Base-by-base conservation (phyloP, 2,113 vertebrate genomes). In the Phrynosoma blainvillii region DNA sequence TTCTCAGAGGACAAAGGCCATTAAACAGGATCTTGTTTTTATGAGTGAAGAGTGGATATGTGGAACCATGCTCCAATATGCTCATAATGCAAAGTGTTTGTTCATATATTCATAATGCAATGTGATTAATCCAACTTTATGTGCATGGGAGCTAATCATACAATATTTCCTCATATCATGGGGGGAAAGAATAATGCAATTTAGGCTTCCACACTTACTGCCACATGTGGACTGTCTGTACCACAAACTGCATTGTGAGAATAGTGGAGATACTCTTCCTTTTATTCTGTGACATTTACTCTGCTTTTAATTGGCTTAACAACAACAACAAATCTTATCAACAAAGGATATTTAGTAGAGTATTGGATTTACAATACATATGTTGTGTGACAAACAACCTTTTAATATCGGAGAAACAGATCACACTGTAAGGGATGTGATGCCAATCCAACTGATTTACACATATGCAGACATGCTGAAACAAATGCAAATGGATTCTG, bases 381-480 rank as follows among this genome's bases (percentile, higher is more conserved):
- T 77, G 3, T 11, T 5, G 18, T 52, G 30, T 82, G 79, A 52
- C 54, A 65, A 47, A 32, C 32, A 52, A 70, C 40, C 82, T 65
- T 84, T 21, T 18, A 84, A 40, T 79, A 80, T 62, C 25, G 0
- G 3, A 2, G 6, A 30, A 1, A 23, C 87, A 70, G 42, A 14
- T 79, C 73, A 0, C 2, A n/a, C 79, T 8, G 0, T 36, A 6
- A 75, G 25, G 56, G 32, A 2, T 73, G 16, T 7, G 59, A 71
- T 32, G 0, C 14, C 1, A 75, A 62, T 89, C 84, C 47, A 25
- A 66, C 79, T 84, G 42, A 68, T 62, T 6, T 1, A 1, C 10
- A n/a, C 52, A 79, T 84, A 71, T 6, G 18, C 20, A 85, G 65
- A 85, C 84, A 80, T 75, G 65, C 70, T 79, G 54, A 79, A 65